Conservation (phyloP, 2,888 invertebrate genomes). For the Cataglyphis albicans region DNA sequence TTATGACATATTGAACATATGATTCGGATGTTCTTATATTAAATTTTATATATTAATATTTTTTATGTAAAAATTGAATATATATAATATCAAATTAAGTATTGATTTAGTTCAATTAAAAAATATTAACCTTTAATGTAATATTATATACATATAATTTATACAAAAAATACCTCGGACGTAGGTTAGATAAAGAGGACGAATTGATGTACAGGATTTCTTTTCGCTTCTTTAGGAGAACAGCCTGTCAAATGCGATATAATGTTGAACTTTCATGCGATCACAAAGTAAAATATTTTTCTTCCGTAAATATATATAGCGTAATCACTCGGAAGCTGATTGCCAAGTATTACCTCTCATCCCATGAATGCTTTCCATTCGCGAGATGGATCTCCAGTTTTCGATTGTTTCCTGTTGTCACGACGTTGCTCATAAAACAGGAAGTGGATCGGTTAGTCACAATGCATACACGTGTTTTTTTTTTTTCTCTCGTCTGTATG, state of each 20-base stretch:
- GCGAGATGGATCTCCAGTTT: constrained; percentile 5
- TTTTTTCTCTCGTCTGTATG: background rate
- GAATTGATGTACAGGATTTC: background rate
- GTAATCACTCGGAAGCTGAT: constrained; percentile 12
- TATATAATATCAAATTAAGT: background rate
- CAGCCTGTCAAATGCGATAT: background rate
- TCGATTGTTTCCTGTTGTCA: constrained; percentile 13
- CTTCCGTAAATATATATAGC: constrained; percentile 8
- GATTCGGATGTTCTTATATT: background rate
- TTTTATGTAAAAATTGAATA: background rate
- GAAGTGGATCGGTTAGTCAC: constrained; percentile 27
- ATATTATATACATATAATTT: background rate
- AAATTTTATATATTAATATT: background rate
- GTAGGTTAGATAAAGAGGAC: background rate
- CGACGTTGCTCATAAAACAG: constrained; percentile 12
- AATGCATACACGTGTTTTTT: background rate
- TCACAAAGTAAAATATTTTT: background rate
- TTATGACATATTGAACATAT: background rate
- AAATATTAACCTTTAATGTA: background rate
- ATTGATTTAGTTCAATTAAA: background rate
- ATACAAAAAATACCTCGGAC: background rate
- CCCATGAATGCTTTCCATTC: background rate
- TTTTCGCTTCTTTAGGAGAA: background rate
- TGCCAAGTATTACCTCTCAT: constrained; percentile 26
- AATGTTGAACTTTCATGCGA: background rate